These are phyloP conservation scores for Cyclina sinensis DNA, from an alignment of 1,140 invertebrate genomes.

Conservation along the genomic window DNA sequence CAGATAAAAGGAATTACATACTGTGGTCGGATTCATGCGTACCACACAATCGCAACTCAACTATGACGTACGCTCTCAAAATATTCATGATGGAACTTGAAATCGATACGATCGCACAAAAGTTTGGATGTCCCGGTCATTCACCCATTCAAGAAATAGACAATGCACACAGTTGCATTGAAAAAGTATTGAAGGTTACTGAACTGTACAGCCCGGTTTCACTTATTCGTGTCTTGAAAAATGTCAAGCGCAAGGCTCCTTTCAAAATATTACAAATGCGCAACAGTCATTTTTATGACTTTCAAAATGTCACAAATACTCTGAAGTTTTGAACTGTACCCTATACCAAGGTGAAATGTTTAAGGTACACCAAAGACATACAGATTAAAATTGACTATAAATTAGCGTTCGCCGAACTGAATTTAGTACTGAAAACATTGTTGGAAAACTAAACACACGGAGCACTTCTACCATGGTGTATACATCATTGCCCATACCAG, in stretches of 20 bases:
- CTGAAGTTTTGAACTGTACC: background rate
- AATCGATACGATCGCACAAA: background rate
- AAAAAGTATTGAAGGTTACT: background rate
- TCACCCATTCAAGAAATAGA: constrained; percentile 45
- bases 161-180: constrained; percentile 47
- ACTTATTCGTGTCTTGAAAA: background rate
- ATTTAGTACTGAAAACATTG: background rate
- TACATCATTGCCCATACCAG: background rate
- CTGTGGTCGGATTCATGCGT: constrained; percentile 67
- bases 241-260: background rate
- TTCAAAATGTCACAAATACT: background rate
- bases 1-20: constrained; percentile 41
- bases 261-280: background rate
- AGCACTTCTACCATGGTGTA: background rate
- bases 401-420: background rate
- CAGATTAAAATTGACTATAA: background rate
- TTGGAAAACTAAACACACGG: background rate
- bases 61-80: constrained; percentile 15
- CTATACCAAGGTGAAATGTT: background rate
- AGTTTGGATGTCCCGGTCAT: background rate
- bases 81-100: background rate
- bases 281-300: background rate
- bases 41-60: constrained; percentile 51
- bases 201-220: background rate
- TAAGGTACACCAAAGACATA: background rate